A percentile compares a stretch with the other conserved stretches of the same genome.
phyloP scores from a whole-genome alignment of 2,888 invertebrate species.

The Homarus gammarus region DNA sequence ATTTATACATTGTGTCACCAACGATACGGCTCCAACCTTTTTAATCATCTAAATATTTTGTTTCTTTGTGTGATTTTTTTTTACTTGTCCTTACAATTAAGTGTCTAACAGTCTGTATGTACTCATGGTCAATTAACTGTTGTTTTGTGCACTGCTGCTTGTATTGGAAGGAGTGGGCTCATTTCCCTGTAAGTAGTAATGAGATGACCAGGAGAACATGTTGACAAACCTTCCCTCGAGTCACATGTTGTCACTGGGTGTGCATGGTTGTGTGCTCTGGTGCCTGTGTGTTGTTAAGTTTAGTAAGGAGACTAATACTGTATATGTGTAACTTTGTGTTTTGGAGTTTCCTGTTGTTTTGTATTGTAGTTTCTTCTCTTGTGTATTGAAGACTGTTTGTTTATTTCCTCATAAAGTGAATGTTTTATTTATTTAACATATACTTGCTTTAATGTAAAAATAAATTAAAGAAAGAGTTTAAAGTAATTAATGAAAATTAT shows the following conservation, averaged over 20 bases:
- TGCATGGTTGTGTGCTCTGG: background rate
- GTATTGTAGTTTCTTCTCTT: too few relatives aligned
- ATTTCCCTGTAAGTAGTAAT: conserved; percentile 78
- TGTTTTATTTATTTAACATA: too few relatives aligned
- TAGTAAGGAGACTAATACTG: background rate
- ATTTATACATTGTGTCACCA: too few relatives aligned
- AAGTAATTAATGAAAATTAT: too few relatives aligned
- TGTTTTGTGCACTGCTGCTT: conserved; percentile 70
- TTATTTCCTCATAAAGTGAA: too few relatives aligned
- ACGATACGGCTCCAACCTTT: too few relatives aligned
- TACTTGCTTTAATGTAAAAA: too few relatives aligned
- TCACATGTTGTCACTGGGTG: background rate
- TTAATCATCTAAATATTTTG: background rate
- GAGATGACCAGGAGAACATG: conserved; percentile 20
- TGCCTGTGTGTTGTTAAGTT: background rate
- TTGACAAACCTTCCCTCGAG: background rate
- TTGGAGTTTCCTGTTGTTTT: too few relatives aligned
- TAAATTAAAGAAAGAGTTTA: too few relatives aligned
- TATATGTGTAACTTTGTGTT: too few relatives aligned
- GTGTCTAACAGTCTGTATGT: conserved; percentile 25
- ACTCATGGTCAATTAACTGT: conserved; percentile 46
- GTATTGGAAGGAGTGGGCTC: conserved; percentile 77
- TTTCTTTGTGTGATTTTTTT: background rate
- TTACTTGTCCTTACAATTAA: conserved; percentile 45
- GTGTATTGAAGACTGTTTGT: too few relatives aligned